Evolutionary conservation across 2,113 vertebrate species (phyloP).

Genomic region (Brachirus orientalis): DNA sequence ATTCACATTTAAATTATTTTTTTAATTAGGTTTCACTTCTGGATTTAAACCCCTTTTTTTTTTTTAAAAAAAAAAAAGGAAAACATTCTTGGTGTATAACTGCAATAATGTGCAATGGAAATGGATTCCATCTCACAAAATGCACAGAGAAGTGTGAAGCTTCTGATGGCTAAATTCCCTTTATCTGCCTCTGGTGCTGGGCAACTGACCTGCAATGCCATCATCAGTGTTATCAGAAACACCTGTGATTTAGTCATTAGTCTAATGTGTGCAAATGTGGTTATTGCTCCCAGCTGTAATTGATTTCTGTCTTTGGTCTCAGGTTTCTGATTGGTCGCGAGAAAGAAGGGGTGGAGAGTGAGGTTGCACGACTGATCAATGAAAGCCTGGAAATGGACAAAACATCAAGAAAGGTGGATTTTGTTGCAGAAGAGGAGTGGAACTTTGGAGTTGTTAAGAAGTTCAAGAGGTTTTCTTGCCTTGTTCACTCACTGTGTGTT

Average conservation of each 20-base stretch:
- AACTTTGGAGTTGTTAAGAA: background rate
- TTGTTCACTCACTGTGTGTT: background rate
- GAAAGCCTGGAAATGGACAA: constrained; percentile 91
- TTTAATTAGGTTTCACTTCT: too few relatives aligned
- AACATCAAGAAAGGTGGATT: constrained; percentile 46
- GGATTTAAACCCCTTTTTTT: too few relatives aligned
- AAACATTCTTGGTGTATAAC: too few relatives aligned
- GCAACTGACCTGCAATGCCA: background rate
- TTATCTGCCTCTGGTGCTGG: background rate
- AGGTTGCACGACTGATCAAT: constrained; percentile 90
- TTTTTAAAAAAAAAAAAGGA: too few relatives aligned
- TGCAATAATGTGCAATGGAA: too few relatives aligned
- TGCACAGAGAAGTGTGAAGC: too few relatives aligned
- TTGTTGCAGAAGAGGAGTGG: background rate
- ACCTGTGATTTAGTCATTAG: constrained; percentile 1
- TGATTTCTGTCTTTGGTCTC: background rate
- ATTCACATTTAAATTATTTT: too few relatives aligned
- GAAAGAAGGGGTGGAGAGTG: constrained; percentile 89
- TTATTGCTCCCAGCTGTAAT: constrained; percentile 2
- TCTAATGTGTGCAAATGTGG: too few relatives aligned
- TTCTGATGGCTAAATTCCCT: background rate
- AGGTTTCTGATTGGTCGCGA: constrained; percentile 86
- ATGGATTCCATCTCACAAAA: too few relatives aligned
- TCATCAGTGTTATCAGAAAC: background rate
- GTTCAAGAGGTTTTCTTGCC: background rate